Evolutionary conservation across 2,888 invertebrate genomes (phyloP), one percentile per base, ranked within the genome.

Genomic region (Epicampocera succincta): DNA sequence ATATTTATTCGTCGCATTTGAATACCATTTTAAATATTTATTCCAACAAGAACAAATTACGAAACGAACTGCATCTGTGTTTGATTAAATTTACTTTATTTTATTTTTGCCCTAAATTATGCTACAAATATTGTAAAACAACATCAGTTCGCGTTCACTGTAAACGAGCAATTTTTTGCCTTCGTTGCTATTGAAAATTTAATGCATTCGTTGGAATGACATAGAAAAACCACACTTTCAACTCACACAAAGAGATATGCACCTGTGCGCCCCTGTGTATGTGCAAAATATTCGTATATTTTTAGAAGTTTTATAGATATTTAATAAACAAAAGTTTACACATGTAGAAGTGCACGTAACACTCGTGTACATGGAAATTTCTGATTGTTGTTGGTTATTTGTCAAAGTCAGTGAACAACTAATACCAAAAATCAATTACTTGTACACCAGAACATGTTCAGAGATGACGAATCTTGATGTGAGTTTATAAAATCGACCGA

Each of bases 21-120:
- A 12, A 52, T 52, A 15, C 15, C 12, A 21, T 40, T 66, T 46
- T 44, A 56, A 19, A 29, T 15, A 44, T 72, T 42, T 72, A 52
- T 52, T 15, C 33, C 33, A 33, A 33, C 1, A n/a, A 21, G 44
- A 73, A 80, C 85, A 72, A 60, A 85, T 78, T 83, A 83, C 80
- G n/a, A n/a, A n/a, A 86, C 85, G 85, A 84, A 78, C 81, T 72
- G 75, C 73, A 50, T 61, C 17, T 29, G 6, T 66, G 25, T 74
- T 50, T 48, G 3, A 54, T 17, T 60, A 76, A 60, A 68, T 68
- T 79, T 44, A 68, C 68, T 72, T 66, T 66, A 44, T 58, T n/a
- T n/a, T n/a, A n/a, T 15, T 71, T 65, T 58, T 79, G 61, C 68
- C 68, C 66, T 68, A 68, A 73, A 73, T 73, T 73, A 73, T 60